phyloP scores from a whole-genome alignment of 2,797 vertebrate species.

The Merluccius polli region DNA sequence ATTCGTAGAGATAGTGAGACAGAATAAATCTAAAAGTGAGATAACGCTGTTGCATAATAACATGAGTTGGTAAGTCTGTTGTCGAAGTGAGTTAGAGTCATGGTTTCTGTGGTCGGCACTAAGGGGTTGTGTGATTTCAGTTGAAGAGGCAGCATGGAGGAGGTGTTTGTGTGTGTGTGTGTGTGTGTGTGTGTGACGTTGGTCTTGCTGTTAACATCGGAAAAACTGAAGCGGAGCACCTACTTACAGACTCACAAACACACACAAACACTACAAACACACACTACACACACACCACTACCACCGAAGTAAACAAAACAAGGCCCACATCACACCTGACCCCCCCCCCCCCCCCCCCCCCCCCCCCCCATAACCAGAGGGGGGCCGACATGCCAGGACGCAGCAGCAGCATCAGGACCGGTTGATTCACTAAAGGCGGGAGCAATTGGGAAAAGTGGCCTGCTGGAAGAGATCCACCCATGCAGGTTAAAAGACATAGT shows the following conservation, averaged over 20 bases:
- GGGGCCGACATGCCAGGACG: constrained; percentile 29
- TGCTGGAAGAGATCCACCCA: constrained; percentile 68
- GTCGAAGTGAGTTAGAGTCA: too few species aligned
- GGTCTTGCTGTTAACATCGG: too few species aligned
- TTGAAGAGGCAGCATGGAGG: too few species aligned
- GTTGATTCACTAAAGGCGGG: constrained; percentile 53
- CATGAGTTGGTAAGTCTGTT: too few species aligned
- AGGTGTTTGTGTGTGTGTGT: too few species aligned
- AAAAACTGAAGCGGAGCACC: too few species aligned
- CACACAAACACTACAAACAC: neutral
- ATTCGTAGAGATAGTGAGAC: too few species aligned
- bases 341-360: constrained; percentile 34
- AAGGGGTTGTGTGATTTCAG: too few species aligned
- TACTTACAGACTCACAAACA: neutral
- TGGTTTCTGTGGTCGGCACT: too few species aligned
- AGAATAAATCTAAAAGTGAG: neutral
- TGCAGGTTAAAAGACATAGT: constrained; percentile 43
- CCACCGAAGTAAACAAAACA: constrained; percentile 16
- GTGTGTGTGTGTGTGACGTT: too few species aligned
- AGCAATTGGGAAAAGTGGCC: constrained; percentile 68
- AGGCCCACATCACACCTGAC: constrained; percentile 28
- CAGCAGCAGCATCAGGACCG: constrained; percentile 36
- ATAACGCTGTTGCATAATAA: too few species aligned
- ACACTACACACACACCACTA: neutral
- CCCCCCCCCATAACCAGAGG: constrained; percentile 29